A percentile compares a stretch with the other conserved stretches of the same genome.
Evolutionary conservation across 2,797 vertebrate species (phyloP).

Genomic region (Hydrophis major): DNA sequence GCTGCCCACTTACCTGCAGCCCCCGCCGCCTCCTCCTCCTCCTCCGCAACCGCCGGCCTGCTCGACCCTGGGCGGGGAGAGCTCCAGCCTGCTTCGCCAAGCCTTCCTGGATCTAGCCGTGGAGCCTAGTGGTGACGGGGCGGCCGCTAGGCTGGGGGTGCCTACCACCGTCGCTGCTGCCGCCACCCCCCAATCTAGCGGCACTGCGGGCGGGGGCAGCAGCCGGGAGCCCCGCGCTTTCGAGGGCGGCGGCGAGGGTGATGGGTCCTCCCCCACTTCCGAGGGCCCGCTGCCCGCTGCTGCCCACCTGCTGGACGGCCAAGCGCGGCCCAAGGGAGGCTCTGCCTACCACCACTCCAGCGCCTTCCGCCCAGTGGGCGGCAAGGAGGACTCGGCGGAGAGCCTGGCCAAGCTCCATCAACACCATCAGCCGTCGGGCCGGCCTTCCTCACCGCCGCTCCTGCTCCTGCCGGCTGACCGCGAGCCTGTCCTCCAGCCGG

Average conservation of each 20-base stretch:
- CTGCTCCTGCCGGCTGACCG: slow-evolving; percentile 47
- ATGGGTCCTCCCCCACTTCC: slow-evolving; percentile 40
- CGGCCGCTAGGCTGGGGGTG: slow-evolving; percentile 2
- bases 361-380: slow-evolving; percentile 89
- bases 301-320: slow-evolving; percentile 70
- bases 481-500: slow-evolving; percentile 49
- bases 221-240: slow-evolving; percentile 42
- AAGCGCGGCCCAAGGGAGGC: slow-evolving; percentile 53
- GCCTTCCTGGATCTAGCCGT: slow-evolving; percentile 89
- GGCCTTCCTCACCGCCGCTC: slow-evolving; percentile 48
- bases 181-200: slow-evolving; percentile 64
- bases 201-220: slow-evolving; percentile 66
- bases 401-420: slow-evolving; percentile 90
- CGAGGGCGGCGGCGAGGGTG: slow-evolving; percentile 27
- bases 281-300: slow-evolving; percentile 46
- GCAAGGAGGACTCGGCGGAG: slow-evolving; percentile 84
- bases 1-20: slow-evolving; percentile 92
- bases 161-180: neutral
- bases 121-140: slow-evolving; percentile 63
- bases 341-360: slow-evolving; percentile 85
- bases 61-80: slow-evolving; percentile 56
- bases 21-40: slow-evolving; percentile 86
- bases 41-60: slow-evolving; percentile 83
- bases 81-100: slow-evolving; percentile 73
- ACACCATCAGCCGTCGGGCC: neutral